phyloP scores from a whole-genome alignment of 2,797 vertebrate genomes.

The Notolabrus celidotus region DNA sequence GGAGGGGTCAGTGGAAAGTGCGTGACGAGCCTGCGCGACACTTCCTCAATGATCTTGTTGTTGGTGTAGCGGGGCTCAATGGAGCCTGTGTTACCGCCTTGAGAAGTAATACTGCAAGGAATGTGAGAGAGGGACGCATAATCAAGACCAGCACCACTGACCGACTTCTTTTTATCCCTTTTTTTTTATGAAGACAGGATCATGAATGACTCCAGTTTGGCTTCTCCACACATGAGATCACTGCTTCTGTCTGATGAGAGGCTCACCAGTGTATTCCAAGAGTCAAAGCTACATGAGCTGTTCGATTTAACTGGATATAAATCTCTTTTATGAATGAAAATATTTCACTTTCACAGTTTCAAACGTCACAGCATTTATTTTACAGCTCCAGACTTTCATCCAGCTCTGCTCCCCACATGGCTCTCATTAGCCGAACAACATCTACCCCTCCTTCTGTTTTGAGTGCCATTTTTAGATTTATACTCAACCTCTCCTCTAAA shows the following conservation, averaged over 20 bases:
- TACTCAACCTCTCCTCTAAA: background rate
- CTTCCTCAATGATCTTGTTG: conserved; percentile 81
- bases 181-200: conserved; percentile 33
- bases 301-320: background rate
- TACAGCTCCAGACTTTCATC: background rate
- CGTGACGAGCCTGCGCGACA: conserved; percentile 72
- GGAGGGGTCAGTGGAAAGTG: conserved; percentile 76
- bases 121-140: conserved; percentile 69
- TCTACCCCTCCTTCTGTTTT: background rate
- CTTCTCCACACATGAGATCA: background rate
- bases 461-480: background rate
- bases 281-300: background rate
- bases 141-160: conserved; percentile 72
- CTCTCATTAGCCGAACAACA: background rate
- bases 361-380: too few relatives aligned
- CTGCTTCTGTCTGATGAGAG: conserved; percentile 2
- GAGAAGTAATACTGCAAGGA: conserved; percentile 77
- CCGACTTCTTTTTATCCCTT: conserved; percentile 56
- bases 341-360: background rate
- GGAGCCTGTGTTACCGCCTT: conserved; percentile 77
- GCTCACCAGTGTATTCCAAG: background rate
- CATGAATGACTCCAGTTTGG: conserved; percentile 39
- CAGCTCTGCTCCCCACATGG: background rate
- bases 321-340: too few relatives aligned
- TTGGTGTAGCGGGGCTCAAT: conserved; percentile 73